Evolutionary conservation across 37 sponge, comb jelly and placozoan genomes (phyloP), one percentile per base, ranked within the genome.

Genomic region (Geodia barretti): DNA sequence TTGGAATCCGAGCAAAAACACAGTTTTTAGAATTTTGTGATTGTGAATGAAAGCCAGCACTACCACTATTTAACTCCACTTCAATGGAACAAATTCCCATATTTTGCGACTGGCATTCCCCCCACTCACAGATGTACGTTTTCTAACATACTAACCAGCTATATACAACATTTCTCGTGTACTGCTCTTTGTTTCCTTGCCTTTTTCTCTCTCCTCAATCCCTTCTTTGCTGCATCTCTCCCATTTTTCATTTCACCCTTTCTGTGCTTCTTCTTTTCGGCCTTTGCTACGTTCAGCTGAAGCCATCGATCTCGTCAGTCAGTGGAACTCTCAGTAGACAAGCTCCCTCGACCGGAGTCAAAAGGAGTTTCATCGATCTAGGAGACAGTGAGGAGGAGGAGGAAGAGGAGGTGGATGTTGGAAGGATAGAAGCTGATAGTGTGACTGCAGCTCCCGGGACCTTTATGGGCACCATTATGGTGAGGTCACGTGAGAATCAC

Each of bases 291-390:
- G 60, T 58, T 58, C 17, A 58, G 60, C 11, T 58, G 60, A 19
- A 58, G 60, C 60, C 60, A 58, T 20, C 17, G 60, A 58, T 20
- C 19, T 11, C 60, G 19, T 58, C 19, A 58, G 11, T n/a, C n/a
- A n/a, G 74, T 73, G 74, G 39, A 19, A 20, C 5, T 64, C 11
- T n/a, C 64, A 76, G 78, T 59, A 19, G 60, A 59, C 60, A 14
- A 59, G 19, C 60, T 21, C 19, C 60, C 14, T 29, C 26, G 24
- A 14, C 36, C 20, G 33, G 2, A 3, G 70, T 1, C 19, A 78
- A 41, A 41, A 41, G 39, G 39, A 66, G 68, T 38, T 68, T 66
- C 68, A 33, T 66, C 7, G 39, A 40, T 25, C 7, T 47, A 31
- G 36, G 69, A 67, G 47, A 31, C 2, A 47, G 31, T 5, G 68